Conservation (phyloP, 64 coral and sea anemone genomes). For the Actinia tenebrosa region DNA sequence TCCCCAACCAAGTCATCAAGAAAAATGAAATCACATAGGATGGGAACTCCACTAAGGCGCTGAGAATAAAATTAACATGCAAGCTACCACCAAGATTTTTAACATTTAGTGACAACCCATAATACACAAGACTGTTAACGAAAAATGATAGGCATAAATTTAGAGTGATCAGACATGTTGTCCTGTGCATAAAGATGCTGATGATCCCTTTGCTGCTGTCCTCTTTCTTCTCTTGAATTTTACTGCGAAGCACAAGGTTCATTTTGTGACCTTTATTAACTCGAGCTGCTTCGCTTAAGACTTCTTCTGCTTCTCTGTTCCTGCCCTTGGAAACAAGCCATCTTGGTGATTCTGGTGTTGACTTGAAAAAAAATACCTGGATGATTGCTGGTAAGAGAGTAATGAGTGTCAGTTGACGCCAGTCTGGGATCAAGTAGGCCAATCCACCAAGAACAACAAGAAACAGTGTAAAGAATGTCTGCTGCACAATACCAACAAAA, state of each 20-base stretch:
- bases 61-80: slow-evolving; percentile 70
- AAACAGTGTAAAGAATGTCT: slow-evolving; percentile 62
- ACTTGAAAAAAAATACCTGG: slow-evolving; percentile 37
- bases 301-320: slow-evolving; percentile 66
- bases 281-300: slow-evolving; percentile 38
- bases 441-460: slow-evolving; percentile 53
- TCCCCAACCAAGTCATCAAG: slow-evolving; percentile 53
- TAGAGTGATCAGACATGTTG: slow-evolving; percentile 38
- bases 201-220: slow-evolving; percentile 41
- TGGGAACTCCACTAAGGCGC: slow-evolving; percentile 56
- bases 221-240: not conserved
- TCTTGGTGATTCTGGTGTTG: slow-evolving; percentile 66
- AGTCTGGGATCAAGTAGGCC: slow-evolving; percentile 73
- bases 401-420: slow-evolving; percentile 63
- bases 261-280: slow-evolving; percentile 44
- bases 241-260: slow-evolving; percentile 17
- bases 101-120: slow-evolving; percentile 78
- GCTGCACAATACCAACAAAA: slow-evolving; percentile 62
- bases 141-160: slow-evolving; percentile 69
- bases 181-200: slow-evolving; percentile 65
- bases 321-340: slow-evolving; percentile 67
- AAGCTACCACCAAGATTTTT: slow-evolving; percentile 89
- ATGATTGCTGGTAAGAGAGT: slow-evolving; percentile 47
- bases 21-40: slow-evolving; percentile 38
- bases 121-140: slow-evolving; percentile 68